phyloP scores from a whole-genome alignment of 2,113 vertebrate species.

The Phalacrocorax carbo region DNA sequence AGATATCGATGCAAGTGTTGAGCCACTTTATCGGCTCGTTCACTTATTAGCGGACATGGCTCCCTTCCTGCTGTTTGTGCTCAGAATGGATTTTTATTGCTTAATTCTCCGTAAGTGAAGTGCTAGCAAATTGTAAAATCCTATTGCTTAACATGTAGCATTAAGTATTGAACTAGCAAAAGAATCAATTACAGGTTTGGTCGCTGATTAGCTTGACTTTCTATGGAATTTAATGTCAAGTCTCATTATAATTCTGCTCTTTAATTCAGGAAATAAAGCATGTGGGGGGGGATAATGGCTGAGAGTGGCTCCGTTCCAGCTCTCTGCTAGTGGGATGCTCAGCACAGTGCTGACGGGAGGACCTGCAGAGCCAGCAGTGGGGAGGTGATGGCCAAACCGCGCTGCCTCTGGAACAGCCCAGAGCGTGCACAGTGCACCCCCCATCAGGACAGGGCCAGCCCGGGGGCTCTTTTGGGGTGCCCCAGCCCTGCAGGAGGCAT shows the following conservation, averaged over 20 bases:
- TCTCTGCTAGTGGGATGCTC: not conserved
- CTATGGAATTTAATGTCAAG: slow-evolving; percentile 47
- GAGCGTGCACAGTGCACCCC: too few relatives aligned
- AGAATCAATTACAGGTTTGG: slow-evolving; percentile 70
- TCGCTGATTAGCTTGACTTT: slow-evolving; percentile 66
- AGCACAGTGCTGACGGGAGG: not conserved
- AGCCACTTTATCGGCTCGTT: slow-evolving; percentile 30
- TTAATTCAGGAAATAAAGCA: slow-evolving; percentile 31
- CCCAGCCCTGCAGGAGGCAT: not conserved
- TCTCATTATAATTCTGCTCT: slow-evolving; percentile 25
- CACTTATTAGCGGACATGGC: not conserved
- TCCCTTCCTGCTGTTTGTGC: slow-evolving; percentile 59
- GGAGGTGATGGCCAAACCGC: fast-evolving
- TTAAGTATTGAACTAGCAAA: slow-evolving; percentile 71
- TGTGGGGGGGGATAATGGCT: not conserved
- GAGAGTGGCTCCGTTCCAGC: not conserved
- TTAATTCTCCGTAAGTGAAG: slow-evolving; percentile 74
- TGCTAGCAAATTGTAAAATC: slow-evolving; percentile 72
- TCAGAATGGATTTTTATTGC: slow-evolving; percentile 73
- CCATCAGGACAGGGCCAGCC: not conserved
- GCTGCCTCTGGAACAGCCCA: not conserved
- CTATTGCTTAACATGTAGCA: slow-evolving; percentile 70
- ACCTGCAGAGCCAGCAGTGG: fast-evolving
- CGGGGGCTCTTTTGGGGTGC: not conserved
- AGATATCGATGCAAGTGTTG: slow-evolving; percentile 36